Evolutionary conservation across 92 coral and sea anemone genomes (phyloP).

Genomic region (Montipora capitata): DNA sequence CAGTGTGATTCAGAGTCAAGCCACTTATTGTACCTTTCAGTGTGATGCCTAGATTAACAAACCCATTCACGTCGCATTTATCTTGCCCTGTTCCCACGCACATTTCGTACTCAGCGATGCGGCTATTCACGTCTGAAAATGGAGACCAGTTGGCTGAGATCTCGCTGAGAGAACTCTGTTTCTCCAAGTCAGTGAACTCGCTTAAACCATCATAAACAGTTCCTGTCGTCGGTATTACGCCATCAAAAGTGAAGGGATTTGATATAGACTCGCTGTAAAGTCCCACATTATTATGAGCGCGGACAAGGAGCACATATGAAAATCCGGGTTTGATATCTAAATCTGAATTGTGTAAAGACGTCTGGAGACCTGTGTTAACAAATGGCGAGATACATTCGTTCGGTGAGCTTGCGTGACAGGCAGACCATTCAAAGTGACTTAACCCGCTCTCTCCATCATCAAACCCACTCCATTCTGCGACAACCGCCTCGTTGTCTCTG

Average conservation of each 20-base stretch:
- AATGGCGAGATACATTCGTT: slow-evolving; percentile 81
- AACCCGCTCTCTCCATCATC: slow-evolving; percentile 87
- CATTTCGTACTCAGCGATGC: slow-evolving; percentile 82
- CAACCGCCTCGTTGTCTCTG: slow-evolving; percentile 69
- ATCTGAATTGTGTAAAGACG: slow-evolving; percentile 61
- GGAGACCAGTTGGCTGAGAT: slow-evolving; percentile 94
- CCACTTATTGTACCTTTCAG: slow-evolving; percentile 72
- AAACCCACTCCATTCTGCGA: slow-evolving; percentile 89
- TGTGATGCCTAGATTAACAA: slow-evolving; percentile 61
- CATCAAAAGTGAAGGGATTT: slow-evolving; percentile 82
- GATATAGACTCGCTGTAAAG: slow-evolving; percentile 80
- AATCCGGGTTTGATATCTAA: slow-evolving; percentile 87
- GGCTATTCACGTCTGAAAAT: slow-evolving; percentile 79
- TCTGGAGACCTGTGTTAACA: slow-evolving; percentile 69
- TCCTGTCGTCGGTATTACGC: slow-evolving; percentile 75
- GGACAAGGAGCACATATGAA: slow-evolving; percentile 78
- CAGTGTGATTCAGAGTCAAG: slow-evolving; percentile 77
- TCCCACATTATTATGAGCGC: slow-evolving; percentile 87
- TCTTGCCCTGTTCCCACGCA: slow-evolving; percentile 88
- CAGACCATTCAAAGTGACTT: slow-evolving; percentile 85
- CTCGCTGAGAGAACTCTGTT: slow-evolving; percentile 84
- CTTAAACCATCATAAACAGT: slow-evolving; percentile 84
- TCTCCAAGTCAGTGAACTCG: slow-evolving; percentile 51
- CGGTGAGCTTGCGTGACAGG: slow-evolving; percentile 67
- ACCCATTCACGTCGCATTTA: slow-evolving; percentile 80